These are phyloP conservation scores for Rhegmatorhina hoffmannsi DNA, from an alignment of 2,113 vertebrate species.

Conservation along the genomic window DNA sequence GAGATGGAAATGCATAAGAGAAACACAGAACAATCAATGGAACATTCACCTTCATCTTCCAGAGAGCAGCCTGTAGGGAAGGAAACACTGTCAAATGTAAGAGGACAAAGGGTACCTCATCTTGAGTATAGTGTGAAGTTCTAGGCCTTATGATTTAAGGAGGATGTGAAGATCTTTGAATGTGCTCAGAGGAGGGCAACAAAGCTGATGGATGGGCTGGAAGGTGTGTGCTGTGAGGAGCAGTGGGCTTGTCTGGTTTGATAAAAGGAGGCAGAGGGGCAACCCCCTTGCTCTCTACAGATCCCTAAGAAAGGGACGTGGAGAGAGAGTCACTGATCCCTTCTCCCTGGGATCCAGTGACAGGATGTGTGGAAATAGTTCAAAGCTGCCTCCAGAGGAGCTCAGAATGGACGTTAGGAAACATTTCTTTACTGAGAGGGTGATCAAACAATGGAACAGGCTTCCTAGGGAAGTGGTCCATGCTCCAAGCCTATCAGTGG, in stretches of 20 bases:
- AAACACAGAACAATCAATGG: background rate
- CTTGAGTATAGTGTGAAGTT: background rate
- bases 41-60: conserved; percentile 49
- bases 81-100: conserved; percentile 77
- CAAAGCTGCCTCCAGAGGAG: background rate
- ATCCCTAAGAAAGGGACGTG: background rate
- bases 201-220: background rate
- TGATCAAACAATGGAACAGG: background rate
- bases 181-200: background rate
- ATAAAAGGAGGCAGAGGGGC: background rate
- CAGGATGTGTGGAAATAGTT: background rate
- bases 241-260: background rate
- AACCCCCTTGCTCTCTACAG: background rate
- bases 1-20: background rate
- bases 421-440: background rate
- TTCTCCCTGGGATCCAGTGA: background rate
- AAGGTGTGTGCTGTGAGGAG: background rate
- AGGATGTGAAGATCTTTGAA: background rate
- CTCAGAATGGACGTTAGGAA: background rate
- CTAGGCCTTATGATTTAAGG: background rate
- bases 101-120: background rate
- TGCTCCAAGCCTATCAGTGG: background rate
- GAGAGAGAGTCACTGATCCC: background rate
- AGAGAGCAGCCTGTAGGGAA: conserved; percentile 84
- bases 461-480: background rate